Percentiles rank a stretch among this genome's conserved stretches.
Evolutionary conservation across 2,113 vertebrate genomes (phyloP).

Genomic region (Setophaga kirtlandii): DNA sequence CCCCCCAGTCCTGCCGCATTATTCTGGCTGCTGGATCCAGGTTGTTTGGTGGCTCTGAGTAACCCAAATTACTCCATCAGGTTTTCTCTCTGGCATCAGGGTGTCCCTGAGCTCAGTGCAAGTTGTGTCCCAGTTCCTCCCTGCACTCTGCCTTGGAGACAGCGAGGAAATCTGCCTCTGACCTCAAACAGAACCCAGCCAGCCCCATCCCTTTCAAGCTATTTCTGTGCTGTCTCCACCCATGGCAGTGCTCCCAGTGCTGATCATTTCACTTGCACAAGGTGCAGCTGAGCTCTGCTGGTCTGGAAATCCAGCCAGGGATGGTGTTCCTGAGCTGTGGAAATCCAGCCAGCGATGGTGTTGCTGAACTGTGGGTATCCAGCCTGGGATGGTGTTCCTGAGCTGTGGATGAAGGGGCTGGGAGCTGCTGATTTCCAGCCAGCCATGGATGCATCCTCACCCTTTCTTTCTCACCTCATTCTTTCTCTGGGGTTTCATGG

Average conservation of each 20-base stretch:
- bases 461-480: no score
- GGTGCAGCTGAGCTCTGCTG: slow-evolving; percentile 5
- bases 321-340: no score
- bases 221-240: neutral
- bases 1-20: fast-evolving
- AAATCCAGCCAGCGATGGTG: neutral
- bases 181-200: neutral
- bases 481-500: fast-evolving
- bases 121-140: neutral
- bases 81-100: neutral
- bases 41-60: neutral
- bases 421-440: neutral
- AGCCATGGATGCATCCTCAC: neutral
- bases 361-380: neutral
- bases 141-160: neutral
- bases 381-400: neutral
- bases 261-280: neutral
- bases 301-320: neutral
- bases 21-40: neutral
- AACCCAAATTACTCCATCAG: neutral
- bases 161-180: neutral
- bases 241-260: neutral
- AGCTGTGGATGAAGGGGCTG: neutral
- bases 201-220: neutral
- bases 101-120: neutral